A percentile compares a stretch with the other conserved stretches of the same genome.
Evolutionary conservation across 2,888 invertebrate genomes (phyloP).

Genomic region (Bursaphelenchus okinawaensis): DNA sequence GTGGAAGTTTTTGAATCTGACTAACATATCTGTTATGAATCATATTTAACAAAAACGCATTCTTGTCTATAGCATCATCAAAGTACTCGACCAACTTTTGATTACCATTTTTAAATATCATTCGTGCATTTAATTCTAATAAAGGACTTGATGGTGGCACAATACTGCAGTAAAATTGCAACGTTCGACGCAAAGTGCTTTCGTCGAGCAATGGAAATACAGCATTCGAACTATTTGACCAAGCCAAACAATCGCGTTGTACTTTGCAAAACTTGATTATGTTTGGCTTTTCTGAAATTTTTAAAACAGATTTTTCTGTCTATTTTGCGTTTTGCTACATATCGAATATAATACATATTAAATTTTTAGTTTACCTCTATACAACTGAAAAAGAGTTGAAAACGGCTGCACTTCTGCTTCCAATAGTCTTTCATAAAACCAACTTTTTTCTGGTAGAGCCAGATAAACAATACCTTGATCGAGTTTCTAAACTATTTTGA

Average conservation of each 20-base stretch:
- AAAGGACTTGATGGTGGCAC: background rate
- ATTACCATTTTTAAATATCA: background rate
- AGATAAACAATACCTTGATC: background rate
- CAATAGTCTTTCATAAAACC: background rate
- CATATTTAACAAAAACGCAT: background rate
- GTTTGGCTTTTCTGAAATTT: background rate
- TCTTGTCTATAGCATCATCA: background rate
- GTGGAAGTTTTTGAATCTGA: background rate
- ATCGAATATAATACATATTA: no score
- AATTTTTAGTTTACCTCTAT: no score
- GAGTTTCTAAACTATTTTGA: no score
- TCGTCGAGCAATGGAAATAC: background rate
- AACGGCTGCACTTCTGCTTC: background rate
- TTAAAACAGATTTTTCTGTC: no score
- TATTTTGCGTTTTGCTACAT: no score
- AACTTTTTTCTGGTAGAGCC: background rate
- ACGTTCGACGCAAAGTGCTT: background rate
- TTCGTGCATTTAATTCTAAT: background rate
- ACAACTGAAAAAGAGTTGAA: background rate
- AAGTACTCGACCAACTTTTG: background rate
- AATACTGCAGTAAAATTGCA: background rate
- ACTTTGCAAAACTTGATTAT: background rate
- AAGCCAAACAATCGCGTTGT: background rate
- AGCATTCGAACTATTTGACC: background rate
- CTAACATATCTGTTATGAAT: background rate